Conservation (phyloP, 1,140 invertebrate genomes). For the Thaumatotibia leucotreta region DNA sequence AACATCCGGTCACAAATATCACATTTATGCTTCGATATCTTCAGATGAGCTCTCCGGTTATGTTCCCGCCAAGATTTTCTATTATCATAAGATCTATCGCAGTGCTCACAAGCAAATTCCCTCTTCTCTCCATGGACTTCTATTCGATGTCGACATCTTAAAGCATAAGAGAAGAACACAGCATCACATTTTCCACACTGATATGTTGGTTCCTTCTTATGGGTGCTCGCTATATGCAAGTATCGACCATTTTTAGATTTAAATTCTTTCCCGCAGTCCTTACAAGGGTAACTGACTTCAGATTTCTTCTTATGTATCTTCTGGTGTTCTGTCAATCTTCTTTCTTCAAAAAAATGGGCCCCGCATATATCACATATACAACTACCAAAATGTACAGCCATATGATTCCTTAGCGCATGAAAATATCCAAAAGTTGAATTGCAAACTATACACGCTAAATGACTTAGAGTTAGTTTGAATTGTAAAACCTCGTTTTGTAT, state of each 20-base stretch:
- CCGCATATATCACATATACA: constrained; percentile 24
- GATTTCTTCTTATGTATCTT: constrained; percentile 11
- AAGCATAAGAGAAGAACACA: constrained; percentile 16
- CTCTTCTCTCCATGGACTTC: constrained; percentile 21
- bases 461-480: constrained; percentile 8
- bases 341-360: constrained; percentile 18
- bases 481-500: constrained; percentile 18
- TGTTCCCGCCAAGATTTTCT: constrained; percentile 20
- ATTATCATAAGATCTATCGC: constrained; percentile 20
- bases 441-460: constrained; percentile 17
- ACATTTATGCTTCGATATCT: constrained; percentile 21
- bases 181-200: constrained; percentile 23
- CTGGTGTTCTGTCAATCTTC: constrained; percentile 12
- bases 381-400: constrained; percentile 21
- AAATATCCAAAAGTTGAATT: constrained; percentile 7
- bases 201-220: constrained; percentile 13
- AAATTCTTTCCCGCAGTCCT: constrained; percentile 19
- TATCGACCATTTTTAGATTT: constrained; percentile 21
- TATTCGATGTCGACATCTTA: constrained; percentile 20
- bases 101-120: constrained; percentile 18
- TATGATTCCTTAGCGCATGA: constrained; percentile 18
- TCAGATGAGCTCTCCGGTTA: constrained; percentile 18
- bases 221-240: constrained; percentile 15
- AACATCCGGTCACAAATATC: constrained; percentile 21
- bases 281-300: background rate